Evolutionary conservation across 2,888 invertebrate species (phyloP).

Genomic region (Epirrhoe alternata): DNA sequence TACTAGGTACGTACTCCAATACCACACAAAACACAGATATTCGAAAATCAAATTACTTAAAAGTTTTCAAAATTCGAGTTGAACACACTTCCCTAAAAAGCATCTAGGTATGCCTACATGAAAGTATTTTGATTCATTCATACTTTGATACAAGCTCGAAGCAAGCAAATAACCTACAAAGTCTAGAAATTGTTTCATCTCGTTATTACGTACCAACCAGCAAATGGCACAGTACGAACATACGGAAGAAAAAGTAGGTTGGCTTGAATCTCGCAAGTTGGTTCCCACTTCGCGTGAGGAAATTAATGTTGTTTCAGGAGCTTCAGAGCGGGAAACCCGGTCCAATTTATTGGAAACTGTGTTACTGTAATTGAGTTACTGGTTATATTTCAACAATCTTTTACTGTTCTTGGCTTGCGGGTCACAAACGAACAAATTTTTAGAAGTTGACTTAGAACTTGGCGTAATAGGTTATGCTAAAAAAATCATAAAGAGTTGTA

Average conservation of each 20-base stretch:
- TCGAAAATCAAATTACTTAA: too few species aligned
- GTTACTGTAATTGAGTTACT: constrained; percentile 26
- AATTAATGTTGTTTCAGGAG: constrained; percentile 53
- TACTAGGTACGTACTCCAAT: too few species aligned
- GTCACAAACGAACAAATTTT: neutral
- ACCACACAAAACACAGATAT: too few species aligned
- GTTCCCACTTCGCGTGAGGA: constrained; percentile 45
- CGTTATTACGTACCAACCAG: constrained; percentile 1
- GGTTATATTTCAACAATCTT: constrained; percentile 16
- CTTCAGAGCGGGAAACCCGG: constrained; percentile 41
- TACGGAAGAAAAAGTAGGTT: constrained; percentile 54
- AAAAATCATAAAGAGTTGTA: too few species aligned
- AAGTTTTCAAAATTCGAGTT: too few species aligned
- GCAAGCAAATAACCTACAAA: constrained; percentile 43
- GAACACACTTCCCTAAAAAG: too few species aligned
- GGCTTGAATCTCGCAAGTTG: constrained; percentile 50
- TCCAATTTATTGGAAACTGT: constrained; percentile 35
- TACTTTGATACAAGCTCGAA: neutral
- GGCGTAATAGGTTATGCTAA: too few species aligned
- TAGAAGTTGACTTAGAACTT: too few species aligned
- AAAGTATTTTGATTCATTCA: too few species aligned
- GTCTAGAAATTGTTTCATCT: constrained; percentile 14
- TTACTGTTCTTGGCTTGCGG: neutral
- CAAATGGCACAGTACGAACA: constrained; percentile 7
- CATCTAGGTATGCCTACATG: too few species aligned